phyloP scores from a whole-genome alignment of 2,797 vertebrate genomes.

The Austrolebias charrua region DNA sequence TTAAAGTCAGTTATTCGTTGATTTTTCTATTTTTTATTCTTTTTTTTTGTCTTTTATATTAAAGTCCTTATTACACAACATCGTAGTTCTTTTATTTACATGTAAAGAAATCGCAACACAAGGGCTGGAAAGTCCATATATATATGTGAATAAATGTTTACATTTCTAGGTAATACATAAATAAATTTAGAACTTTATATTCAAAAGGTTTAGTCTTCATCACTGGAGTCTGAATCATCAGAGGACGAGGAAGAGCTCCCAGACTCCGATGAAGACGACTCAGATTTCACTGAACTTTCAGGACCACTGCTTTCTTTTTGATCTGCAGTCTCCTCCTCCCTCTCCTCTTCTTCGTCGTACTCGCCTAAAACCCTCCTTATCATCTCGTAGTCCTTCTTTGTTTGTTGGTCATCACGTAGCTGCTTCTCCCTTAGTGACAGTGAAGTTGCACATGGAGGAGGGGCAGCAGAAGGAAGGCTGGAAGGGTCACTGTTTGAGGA shows the following conservation, averaged over 20 bases:
- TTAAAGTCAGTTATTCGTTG: conserved; percentile 76
- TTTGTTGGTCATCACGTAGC: too few species aligned
- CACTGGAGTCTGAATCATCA: conserved; percentile 93
- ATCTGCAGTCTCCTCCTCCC: conserved; percentile 85
- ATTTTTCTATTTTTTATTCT: conserved; percentile 32
- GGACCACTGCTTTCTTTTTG: conserved; percentile 94
- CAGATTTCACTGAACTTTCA: conserved; percentile 93
- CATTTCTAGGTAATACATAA: conserved; percentile 82
- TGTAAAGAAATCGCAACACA: conserved; percentile 84
- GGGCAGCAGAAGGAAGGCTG: conserved; percentile 63
- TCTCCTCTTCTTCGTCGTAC: conserved; percentile 76
- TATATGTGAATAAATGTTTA: conserved; percentile 83
- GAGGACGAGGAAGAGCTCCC: conserved; percentile 89
- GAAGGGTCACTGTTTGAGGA: conserved; percentile 86
- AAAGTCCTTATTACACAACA: conserved; percentile 88
- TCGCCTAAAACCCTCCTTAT: conserved; percentile 81
- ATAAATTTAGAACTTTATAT: conserved; percentile 83
- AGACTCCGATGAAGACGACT: conserved; percentile 89
- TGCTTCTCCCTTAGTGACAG: too few species aligned
- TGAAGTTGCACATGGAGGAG: conserved; percentile 69
- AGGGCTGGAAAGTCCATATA: conserved; percentile 83
- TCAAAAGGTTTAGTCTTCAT: conserved; percentile 89
- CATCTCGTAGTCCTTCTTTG: too few species aligned
- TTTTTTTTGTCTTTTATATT: conserved; percentile 56
- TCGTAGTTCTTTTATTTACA: conserved; percentile 94